phyloP scores from a whole-genome alignment of 2,888 invertebrate species.

The Pterobdella sp. region DNA sequence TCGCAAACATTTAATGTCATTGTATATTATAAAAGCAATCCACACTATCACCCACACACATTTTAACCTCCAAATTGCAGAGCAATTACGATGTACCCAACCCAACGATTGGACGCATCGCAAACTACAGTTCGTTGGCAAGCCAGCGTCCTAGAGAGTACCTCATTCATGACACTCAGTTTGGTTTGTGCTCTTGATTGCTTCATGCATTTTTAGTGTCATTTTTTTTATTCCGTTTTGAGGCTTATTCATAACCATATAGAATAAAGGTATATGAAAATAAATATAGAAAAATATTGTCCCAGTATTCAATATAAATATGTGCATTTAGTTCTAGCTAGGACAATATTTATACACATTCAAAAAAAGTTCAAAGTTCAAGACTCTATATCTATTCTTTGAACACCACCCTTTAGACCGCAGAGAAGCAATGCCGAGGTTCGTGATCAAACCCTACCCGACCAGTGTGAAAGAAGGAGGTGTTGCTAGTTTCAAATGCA shows the following conservation, averaged over 20 bases:
- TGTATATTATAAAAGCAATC: no score
- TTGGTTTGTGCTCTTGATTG: slow-evolving; percentile 60
- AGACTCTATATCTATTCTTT: slow-evolving; percentile 27
- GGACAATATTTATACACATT: no score
- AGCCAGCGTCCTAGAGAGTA: slow-evolving; percentile 92
- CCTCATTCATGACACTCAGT: slow-evolving; percentile 87
- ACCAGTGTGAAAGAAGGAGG: slow-evolving; percentile 95
- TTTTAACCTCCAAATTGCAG: slow-evolving; percentile 43
- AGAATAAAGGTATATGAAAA: no score
- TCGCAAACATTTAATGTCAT: not conserved
- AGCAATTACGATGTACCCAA: slow-evolving; percentile 60
- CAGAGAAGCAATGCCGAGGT: slow-evolving; percentile 91
- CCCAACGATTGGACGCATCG: slow-evolving; percentile 87
- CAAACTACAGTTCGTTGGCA: slow-evolving; percentile 91
- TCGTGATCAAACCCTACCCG: slow-evolving; percentile 90
- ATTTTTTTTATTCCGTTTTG: no score
- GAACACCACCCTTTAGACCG: slow-evolving; percentile 61
- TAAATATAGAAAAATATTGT: no score
- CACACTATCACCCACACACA: no score
- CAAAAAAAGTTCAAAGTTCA: no score
- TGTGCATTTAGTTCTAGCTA: no score
- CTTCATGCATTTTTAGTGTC: no score
- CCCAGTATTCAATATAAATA: no score
- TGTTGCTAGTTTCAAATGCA: slow-evolving; percentile 91
- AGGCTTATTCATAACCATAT: no score